Evolutionary conservation across 2,888 invertebrate species (phyloP), one percentile per base, ranked within the genome.

Genomic region (Horisme vitalbata): DNA sequence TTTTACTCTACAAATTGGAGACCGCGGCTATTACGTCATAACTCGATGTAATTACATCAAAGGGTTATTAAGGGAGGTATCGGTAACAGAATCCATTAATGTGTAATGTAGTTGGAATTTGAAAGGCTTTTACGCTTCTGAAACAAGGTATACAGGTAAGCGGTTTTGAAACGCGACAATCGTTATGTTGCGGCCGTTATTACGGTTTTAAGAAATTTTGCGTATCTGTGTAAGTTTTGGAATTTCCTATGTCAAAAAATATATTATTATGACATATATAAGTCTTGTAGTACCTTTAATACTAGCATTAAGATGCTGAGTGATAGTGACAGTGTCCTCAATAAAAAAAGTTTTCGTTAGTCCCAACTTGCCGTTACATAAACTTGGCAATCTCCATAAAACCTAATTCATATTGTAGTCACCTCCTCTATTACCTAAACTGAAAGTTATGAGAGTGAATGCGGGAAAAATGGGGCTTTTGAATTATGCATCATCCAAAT

Each of bases 401-500:
- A 11, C 7, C 14, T 39, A 20, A 21, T 15, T 47, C 24, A 32
- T 12, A 27, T 20, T 10, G 11, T 32, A 41, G 21, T 12, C 37
- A 13, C 23, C 7, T 7, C 18, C 21, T 5, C 28, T 31, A 21
- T 32, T 37, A 39, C 41, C 27, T 36, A 31, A 38, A 35, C 24
- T 43, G 23, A 13, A 24, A 50, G 41, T 45, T 41, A 24, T 45
- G 26, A 39, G 51, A 36, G 45, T 41, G 44, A 51, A 26, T 35
- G 33, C 41, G 51, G 46, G 18, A 38, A 52, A 55, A 51, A 37
- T 49, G 44, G 48, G 15, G 24, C 38, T 32, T 31, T 38, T 52
- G 48, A 57, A 57, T 57, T 51, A 57, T 52, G 52, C 52, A 54
- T 45, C 24, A 27, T 27, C 18, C 26, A 44, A 37, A 54, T 51